Percentiles rank a stretch among this genome's conserved stretches.
Conservation (phyloP, 2,888 invertebrate species). For the Apamea anceps region DNA sequence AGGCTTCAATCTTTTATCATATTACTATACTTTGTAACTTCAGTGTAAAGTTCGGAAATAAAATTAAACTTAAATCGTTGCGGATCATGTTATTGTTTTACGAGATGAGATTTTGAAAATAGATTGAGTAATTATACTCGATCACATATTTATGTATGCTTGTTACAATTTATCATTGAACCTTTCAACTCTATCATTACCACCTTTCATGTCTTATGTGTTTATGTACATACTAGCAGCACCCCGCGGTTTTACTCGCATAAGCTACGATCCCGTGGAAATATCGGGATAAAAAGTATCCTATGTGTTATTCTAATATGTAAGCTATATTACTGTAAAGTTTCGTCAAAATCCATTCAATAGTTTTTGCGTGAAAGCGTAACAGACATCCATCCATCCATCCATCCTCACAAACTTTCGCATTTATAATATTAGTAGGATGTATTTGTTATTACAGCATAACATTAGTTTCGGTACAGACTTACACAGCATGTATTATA, state of each 20-base stretch:
- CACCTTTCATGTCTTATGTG: not conserved
- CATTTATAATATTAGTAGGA: too few species aligned
- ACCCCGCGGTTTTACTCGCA: too few species aligned
- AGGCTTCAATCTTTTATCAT: not conserved
- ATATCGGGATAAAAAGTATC: too few species aligned
- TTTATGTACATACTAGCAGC: not conserved
- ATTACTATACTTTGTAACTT: slow-evolving; percentile 5
- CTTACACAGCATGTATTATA: slow-evolving; percentile 1
- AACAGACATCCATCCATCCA: too few species aligned
- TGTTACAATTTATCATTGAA: not conserved
- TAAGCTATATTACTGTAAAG: too few species aligned
- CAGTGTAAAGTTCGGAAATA: not conserved
- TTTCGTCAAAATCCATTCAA: too few species aligned
- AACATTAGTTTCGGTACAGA: not conserved
- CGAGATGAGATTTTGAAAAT: slow-evolving; percentile 9
- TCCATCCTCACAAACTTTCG: too few species aligned
- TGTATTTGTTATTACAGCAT: not conserved
- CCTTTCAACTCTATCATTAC: slow-evolving; percentile 12
- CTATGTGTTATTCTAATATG: too few species aligned
- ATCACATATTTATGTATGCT: not conserved
- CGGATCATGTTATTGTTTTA: not conserved
- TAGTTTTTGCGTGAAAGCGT: too few species aligned
- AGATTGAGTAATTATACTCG: not conserved
- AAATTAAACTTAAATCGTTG: not conserved
- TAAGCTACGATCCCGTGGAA: too few species aligned